Evolutionary conservation across 2,888 invertebrate species (phyloP).

Genomic region (Spodoptera exigua): DNA sequence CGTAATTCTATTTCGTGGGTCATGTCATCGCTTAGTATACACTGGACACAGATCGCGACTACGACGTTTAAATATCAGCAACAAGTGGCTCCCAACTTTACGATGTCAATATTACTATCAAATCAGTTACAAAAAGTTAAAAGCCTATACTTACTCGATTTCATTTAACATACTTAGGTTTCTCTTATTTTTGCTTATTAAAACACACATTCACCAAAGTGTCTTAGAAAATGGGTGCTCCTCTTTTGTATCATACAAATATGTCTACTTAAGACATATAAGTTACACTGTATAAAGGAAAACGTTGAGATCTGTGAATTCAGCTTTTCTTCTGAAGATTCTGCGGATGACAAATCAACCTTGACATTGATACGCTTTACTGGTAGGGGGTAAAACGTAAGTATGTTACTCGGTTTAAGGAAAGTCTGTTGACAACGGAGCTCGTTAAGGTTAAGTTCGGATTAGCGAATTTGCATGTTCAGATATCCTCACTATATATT

Average conservation of each 20-base stretch:
- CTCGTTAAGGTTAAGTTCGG: too few relatives aligned
- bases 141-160: neutral
- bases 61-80: too few relatives aligned
- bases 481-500: too few relatives aligned
- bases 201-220: slow-evolving; percentile 39
- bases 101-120: too few relatives aligned
- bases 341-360: slow-evolving; percentile 15
- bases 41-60: too few relatives aligned
- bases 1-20: too few relatives aligned
- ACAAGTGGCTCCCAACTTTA: too few relatives aligned
- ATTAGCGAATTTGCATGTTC: too few relatives aligned
- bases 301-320: slow-evolving; percentile 11
- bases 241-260: slow-evolving; percentile 44
- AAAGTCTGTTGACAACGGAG: neutral
- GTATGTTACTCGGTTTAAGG: neutral
- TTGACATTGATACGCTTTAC: slow-evolving; percentile 21
- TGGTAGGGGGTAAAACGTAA: slow-evolving; percentile 1
- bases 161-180: neutral
- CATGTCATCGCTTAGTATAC: too few relatives aligned
- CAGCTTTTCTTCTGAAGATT: slow-evolving; percentile 7
- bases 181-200: slow-evolving; percentile 16
- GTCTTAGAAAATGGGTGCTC: slow-evolving; percentile 41
- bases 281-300: slow-evolving; percentile 16
- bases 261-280: slow-evolving; percentile 25
- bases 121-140: too few relatives aligned